Evolutionary conservation across 1,140 invertebrate genomes (phyloP).

Genomic region (Reticulitermes speratus): DNA sequence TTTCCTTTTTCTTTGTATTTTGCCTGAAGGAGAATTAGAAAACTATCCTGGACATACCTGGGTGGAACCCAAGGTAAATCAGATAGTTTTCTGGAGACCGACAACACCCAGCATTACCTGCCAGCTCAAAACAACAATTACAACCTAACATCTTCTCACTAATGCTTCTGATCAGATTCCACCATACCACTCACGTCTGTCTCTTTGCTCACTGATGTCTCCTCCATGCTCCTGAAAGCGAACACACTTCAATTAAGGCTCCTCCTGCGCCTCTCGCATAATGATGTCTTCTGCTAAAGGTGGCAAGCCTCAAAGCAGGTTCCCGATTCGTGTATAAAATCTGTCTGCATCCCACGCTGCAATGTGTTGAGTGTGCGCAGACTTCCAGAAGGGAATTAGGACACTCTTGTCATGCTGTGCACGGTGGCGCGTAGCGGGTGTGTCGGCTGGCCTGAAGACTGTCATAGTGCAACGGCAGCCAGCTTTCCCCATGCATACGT

Average conservation of each 20-base stretch:
- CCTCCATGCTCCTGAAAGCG: slow-evolving; percentile 34
- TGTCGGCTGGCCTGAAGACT: slow-evolving; percentile 40
- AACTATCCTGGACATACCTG: neutral
- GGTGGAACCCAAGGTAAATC: neutral
- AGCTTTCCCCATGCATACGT: slow-evolving; percentile 39
- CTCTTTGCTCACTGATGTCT: slow-evolving; percentile 33
- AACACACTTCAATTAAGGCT: slow-evolving; percentile 30
- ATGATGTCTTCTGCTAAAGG: neutral
- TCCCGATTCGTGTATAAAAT: slow-evolving; percentile 33
- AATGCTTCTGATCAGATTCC: slow-evolving; percentile 12
- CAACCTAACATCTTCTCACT: slow-evolving; percentile 4
- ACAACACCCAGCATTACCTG: slow-evolving; percentile 4
- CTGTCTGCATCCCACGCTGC: slow-evolving; percentile 22
- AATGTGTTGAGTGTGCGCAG: neutral
- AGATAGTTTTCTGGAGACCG: neutral
- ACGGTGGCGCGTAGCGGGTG: neutral
- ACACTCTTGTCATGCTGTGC: slow-evolving; percentile 25
- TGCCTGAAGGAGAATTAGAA: neutral
- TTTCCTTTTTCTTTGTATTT: neutral
- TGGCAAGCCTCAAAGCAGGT: slow-evolving; percentile 34
- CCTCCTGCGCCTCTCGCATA: neutral
- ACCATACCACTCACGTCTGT: slow-evolving; percentile 24
- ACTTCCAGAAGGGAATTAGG: neutral
- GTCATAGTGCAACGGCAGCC: slow-evolving; percentile 48
- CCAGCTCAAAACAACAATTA: slow-evolving; percentile 6